phyloP scores from a whole-genome alignment of 2,888 invertebrate genomes.

The Limnephilus auricula region DNA sequence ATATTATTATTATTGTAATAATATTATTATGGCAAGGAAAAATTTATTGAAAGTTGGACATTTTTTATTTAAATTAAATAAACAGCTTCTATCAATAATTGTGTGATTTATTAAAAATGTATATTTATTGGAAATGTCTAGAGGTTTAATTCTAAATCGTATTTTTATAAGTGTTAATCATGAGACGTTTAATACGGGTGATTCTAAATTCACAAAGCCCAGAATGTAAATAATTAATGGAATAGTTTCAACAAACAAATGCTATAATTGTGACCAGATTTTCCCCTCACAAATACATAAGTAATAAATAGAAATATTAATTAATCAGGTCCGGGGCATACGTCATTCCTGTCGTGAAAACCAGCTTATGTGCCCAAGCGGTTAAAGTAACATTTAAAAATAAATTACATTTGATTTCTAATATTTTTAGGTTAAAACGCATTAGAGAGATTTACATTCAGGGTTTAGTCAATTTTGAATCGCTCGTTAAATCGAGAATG shows the following conservation, averaged over 20 bases:
- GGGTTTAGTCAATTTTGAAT: not conserved
- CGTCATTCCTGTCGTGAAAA: too few relatives aligned
- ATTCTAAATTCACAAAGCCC: not conserved
- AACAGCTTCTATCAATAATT: slow-evolving; percentile 36
- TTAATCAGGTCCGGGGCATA: too few relatives aligned
- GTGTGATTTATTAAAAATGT: slow-evolving; percentile 29
- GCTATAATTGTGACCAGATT: not conserved
- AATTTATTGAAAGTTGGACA: not conserved
- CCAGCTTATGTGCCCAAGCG: too few relatives aligned
- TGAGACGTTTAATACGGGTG: slow-evolving; percentile 19
- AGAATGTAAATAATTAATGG: not conserved
- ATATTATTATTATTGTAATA: not conserved
- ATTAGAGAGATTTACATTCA: not conserved
- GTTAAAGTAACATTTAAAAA: not conserved
- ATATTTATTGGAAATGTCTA: slow-evolving; percentile 37
- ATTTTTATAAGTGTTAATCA: slow-evolving; percentile 47
- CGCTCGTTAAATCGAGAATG: not conserved
- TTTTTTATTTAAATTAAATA: slow-evolving; percentile 23
- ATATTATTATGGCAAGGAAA: not conserved
- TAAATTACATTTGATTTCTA: not conserved
- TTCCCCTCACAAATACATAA: too few relatives aligned
- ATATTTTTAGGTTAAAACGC: not conserved
- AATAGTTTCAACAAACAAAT: not conserved
- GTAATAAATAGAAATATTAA: not conserved
- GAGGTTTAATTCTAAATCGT: slow-evolving; percentile 34